Evolutionary conservation across 2,888 invertebrate genomes (phyloP).

Genomic region (Sylvicola fuscatus): DNA sequence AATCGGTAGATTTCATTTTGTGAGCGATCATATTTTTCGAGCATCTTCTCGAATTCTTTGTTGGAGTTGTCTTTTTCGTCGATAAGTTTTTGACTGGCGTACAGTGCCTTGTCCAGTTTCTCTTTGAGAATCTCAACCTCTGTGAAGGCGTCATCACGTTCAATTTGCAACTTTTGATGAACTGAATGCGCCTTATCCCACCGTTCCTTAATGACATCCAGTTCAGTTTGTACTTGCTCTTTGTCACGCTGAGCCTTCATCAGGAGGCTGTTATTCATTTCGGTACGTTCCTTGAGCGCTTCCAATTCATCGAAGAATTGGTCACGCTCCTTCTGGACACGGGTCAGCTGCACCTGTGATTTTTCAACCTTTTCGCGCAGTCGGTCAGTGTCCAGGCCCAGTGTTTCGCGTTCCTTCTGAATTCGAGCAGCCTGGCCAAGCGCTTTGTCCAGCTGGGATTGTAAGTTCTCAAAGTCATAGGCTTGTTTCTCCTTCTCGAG

Average conservation of each 20-base stretch:
- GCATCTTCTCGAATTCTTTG: slow-evolving; percentile 80
- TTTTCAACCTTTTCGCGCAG: slow-evolving; percentile 78
- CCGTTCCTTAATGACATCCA: slow-evolving; percentile 68
- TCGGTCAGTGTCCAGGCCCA: slow-evolving; percentile 66
- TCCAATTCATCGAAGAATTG: slow-evolving; percentile 61
- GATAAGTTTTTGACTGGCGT: slow-evolving; percentile 59
- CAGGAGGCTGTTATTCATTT: slow-evolving; percentile 61
- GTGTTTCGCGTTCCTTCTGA: slow-evolving; percentile 76
- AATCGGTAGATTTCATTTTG: slow-evolving; percentile 78
- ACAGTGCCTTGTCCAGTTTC: slow-evolving; percentile 71
- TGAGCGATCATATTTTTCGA: slow-evolving; percentile 82
- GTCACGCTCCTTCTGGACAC: slow-evolving; percentile 79
- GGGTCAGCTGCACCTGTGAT: slow-evolving; percentile 59
- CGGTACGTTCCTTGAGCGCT: slow-evolving; percentile 60
- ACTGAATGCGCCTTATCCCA: slow-evolving; percentile 72
- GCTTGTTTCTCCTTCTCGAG: slow-evolving; percentile 79
- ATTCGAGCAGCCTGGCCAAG: slow-evolving; percentile 68
- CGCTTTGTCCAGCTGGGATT: slow-evolving; percentile 79
- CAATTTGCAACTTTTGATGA: slow-evolving; percentile 71
- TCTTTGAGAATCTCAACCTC: slow-evolving; percentile 77
- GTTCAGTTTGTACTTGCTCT: slow-evolving; percentile 65
- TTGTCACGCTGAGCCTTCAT: slow-evolving; percentile 66
- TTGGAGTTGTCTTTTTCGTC: slow-evolving; percentile 76
- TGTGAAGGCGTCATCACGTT: slow-evolving; percentile 65
- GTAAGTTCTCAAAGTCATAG: slow-evolving; percentile 78